A percentile compares a stretch with the other conserved stretches of the same genome.
Evolutionary conservation across 2,113 vertebrate genomes (phyloP).

Genomic region (Nicator chloris): DNA sequence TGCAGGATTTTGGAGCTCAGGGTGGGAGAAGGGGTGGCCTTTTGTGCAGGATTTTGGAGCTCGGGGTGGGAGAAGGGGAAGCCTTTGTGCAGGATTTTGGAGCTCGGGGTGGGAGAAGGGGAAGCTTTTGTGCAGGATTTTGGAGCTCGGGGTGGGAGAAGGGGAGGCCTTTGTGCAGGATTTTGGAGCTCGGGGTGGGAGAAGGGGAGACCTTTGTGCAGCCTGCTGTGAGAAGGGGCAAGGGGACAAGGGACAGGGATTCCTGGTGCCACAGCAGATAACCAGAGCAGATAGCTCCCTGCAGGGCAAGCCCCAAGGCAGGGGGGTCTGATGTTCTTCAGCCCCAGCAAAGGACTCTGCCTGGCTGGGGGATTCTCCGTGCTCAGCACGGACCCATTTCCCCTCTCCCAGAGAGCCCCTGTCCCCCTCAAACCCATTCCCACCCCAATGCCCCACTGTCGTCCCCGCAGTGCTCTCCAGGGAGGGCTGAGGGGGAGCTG

Average conservation of each 20-base stretch:
- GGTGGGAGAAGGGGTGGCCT: accelerated
- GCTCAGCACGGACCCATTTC: not conserved
- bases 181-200: accelerated
- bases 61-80: too few species aligned
- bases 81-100: too few species aligned
- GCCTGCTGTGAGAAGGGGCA: not conserved
- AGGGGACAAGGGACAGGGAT: not conserved
- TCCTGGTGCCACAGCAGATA: not conserved
- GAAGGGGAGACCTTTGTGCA: not conserved
- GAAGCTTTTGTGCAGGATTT: not conserved
- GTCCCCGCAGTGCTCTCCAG: not conserved
- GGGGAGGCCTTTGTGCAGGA: not conserved
- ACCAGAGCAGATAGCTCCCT: not conserved
- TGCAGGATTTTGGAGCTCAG: not conserved
- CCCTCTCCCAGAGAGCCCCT: not conserved
- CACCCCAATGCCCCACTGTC: accelerated
- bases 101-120: too few species aligned
- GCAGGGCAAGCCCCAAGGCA: not conserved
- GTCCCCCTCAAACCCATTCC: not conserved
- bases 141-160: not conserved
- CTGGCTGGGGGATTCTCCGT: not conserved
- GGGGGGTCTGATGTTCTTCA: not conserved
- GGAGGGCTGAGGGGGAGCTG: not conserved
- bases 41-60: not conserved
- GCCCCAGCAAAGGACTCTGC: not conserved